Conservation (phyloP, 2,797 vertebrate genomes). For the Anguilla megastoma region DNA sequence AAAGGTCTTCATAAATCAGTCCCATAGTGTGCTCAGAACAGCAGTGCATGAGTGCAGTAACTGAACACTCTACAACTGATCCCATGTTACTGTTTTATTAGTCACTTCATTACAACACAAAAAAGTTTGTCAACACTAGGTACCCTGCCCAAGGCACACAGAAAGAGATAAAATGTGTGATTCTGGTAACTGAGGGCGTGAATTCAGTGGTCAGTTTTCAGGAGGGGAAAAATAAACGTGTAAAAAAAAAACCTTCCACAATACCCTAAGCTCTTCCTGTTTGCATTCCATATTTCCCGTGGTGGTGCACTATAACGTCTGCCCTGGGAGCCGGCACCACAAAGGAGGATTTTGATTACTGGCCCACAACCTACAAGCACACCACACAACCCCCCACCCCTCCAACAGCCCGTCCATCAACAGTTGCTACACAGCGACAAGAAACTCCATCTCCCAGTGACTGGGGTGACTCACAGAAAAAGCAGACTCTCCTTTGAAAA, state of each 20-base stretch:
- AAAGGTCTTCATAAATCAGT: not conserved
- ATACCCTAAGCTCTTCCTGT: constrained; percentile 23
- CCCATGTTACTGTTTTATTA: constrained; percentile 50
- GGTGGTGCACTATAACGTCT: not conserved
- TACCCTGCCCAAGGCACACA: not conserved
- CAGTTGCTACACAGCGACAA: not conserved
- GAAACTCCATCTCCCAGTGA: not conserved
- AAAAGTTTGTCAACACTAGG: constrained; percentile 35
- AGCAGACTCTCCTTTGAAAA: not conserved
- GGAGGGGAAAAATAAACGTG: not conserved
- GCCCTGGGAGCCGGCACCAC: not conserved
- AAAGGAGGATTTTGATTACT: not conserved
- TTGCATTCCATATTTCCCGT: not conserved
- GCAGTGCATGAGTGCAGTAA: constrained; percentile 43
- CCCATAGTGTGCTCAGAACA: not conserved
- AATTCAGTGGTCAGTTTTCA: constrained; percentile 45
- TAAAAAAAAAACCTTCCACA: constrained; percentile 32
- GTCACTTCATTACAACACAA: constrained; percentile 44
- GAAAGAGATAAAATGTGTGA: constrained; percentile 41
- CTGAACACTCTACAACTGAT: constrained; percentile 39
- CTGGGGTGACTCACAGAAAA: not conserved
- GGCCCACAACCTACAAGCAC: not conserved
- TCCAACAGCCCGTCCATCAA: not conserved
- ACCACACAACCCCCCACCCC: not conserved
- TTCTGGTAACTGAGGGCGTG: constrained; percentile 1